Conservation (phyloP, 1,140 invertebrate species). For the Trichonephila inaurata region DNA sequence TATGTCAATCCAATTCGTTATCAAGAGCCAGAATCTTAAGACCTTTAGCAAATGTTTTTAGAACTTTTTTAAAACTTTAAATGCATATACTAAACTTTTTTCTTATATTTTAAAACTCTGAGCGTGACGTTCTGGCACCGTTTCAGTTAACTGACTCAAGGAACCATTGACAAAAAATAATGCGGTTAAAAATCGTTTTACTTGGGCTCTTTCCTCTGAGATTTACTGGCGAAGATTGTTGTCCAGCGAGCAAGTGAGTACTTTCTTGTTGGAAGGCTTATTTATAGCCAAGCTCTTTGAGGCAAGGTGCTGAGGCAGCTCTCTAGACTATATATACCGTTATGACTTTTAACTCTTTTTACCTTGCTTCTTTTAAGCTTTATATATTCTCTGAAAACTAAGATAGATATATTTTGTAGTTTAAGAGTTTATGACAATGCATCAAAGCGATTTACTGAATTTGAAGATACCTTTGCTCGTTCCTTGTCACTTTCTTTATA, state of each 20-base stretch:
- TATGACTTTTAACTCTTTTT: conserved; percentile 47
- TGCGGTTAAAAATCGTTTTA: not conserved
- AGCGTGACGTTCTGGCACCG: not conserved
- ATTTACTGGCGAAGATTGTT: conserved; percentile 47
- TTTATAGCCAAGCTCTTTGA: conserved; percentile 37
- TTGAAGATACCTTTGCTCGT: not conserved
- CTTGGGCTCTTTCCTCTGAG: not conserved
- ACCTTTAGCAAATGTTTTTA: too few species aligned
- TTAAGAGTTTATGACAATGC: conserved; percentile 10
- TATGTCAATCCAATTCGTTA: too few species aligned
- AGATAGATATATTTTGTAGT: conserved; percentile 27
- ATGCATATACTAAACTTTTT: not conserved
- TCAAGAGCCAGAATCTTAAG: too few species aligned
- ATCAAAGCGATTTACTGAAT: not conserved
- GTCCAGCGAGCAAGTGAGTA: conserved; percentile 50
- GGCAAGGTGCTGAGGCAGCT: conserved; percentile 42
- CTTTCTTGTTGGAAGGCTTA: conserved; percentile 56
- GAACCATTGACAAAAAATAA: conserved; percentile 31
- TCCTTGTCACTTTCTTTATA: not conserved
- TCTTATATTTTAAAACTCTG: not conserved
- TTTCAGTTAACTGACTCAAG: not conserved
- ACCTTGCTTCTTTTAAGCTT: conserved; percentile 36
- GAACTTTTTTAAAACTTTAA: too few species aligned
- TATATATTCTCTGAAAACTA: conserved; percentile 33
- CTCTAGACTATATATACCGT: conserved; percentile 48